Evolutionary conservation across 2,113 vertebrate genomes (phyloP).

Genomic region (Aptenodytes patagonicus): DNA sequence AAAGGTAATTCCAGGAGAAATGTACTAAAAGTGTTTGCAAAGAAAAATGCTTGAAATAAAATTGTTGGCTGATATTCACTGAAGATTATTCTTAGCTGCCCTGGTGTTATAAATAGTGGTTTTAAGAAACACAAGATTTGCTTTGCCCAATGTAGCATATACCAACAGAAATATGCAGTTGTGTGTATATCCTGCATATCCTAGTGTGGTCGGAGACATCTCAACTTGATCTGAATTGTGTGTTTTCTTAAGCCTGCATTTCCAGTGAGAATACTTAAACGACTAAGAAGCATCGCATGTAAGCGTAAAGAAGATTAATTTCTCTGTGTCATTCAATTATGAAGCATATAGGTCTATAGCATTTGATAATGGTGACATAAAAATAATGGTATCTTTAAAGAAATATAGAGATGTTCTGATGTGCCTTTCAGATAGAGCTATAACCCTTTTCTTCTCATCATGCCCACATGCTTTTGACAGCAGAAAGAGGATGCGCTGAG

Average conservation of each 20-base stretch:
- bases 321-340: not conserved
- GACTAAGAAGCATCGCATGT: not conserved
- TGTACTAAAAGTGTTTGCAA: not conserved
- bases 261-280: not conserved
- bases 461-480: not conserved
- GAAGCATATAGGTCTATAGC: not conserved
- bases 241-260: not conserved
- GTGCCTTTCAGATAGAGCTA: no score
- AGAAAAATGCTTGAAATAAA: not conserved
- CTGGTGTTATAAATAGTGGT: not conserved
- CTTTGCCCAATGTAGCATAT: not conserved
- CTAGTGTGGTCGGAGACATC: rapidly evolving
- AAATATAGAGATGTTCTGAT: not conserved
- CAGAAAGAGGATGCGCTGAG: not conserved
- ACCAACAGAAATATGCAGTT: not conserved
- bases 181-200: not conserved
- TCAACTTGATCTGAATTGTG: not conserved
- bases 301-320: not conserved
- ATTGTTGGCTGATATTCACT: not conserved
- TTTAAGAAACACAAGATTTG: not conserved
- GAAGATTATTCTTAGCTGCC: not conserved
- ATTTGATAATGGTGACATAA: not conserved
- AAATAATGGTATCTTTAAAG: not conserved
- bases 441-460: not conserved
- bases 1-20: not conserved